phyloP scores from a whole-genome alignment of 2,113 vertebrate genomes.

The Peromyscus leucopus region DNA sequence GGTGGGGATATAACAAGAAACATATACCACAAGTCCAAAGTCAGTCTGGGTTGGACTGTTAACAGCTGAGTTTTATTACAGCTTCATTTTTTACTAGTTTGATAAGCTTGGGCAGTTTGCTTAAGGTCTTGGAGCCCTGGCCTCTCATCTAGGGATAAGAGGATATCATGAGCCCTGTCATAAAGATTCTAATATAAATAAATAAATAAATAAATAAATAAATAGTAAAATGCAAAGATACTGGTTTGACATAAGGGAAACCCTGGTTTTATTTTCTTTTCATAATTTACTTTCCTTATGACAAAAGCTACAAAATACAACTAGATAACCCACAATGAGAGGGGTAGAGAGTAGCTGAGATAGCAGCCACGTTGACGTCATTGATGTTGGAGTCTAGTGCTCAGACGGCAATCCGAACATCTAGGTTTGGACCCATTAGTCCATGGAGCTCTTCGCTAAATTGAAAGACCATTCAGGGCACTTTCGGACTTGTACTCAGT shows the following conservation, averaged over 20 bases:
- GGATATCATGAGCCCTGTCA: not conserved
- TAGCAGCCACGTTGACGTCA: not conserved
- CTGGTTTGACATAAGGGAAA: not conserved
- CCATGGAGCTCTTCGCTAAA: not conserved
- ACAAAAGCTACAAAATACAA: not conserved
- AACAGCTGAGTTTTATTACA: not conserved
- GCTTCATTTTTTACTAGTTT: not conserved
- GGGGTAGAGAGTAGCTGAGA: too few species aligned
- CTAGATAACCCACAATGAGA: not conserved
- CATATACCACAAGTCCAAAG: not conserved
- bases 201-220: not conserved
- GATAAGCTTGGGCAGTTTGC: not conserved
- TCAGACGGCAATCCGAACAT: not conserved
- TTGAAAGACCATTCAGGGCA: not conserved
- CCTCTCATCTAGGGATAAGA: not conserved
- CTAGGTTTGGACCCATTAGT: not conserved
- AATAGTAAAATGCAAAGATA: not conserved
- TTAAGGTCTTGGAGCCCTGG: not conserved
- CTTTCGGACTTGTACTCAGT: not conserved
- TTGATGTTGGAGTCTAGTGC: not conserved
- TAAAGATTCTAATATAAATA: not conserved
- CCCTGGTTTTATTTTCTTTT: not conserved
- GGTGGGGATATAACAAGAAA: not conserved
- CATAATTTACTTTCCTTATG: not conserved
- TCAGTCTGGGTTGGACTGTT: not conserved